phyloP scores from a whole-genome alignment of 2,797 vertebrate species.

The Poeciliopsis paucimaculata region DNA sequence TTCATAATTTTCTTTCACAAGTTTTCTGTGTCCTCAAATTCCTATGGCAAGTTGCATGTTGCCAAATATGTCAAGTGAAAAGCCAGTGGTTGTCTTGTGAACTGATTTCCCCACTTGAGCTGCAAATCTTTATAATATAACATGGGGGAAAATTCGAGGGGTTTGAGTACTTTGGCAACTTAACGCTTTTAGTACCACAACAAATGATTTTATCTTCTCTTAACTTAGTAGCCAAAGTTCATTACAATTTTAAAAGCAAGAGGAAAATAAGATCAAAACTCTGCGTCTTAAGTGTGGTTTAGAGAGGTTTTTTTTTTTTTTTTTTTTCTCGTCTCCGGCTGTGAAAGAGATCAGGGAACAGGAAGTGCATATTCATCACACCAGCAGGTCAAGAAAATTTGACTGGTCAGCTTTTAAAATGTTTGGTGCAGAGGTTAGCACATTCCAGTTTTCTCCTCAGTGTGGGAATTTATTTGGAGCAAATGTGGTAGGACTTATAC shows the following conservation, averaged over 20 bases:
- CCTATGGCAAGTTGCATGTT: background rate
- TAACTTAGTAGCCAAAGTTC: conserved; percentile 55
- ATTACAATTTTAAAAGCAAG: conserved; percentile 47
- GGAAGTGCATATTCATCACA: conserved; percentile 79
- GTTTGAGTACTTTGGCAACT: conserved; percentile 16
- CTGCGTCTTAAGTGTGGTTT: conserved; percentile 59
- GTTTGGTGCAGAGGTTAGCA: conserved; percentile 72
- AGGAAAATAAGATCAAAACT: conserved; percentile 45
- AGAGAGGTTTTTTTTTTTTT: conserved; percentile 52
- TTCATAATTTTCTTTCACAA: background rate
- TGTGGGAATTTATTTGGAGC: conserved; percentile 74
- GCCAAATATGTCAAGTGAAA: background rate
- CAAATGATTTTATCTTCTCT: conserved; percentile 36
- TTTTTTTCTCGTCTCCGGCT: conserved; percentile 65
- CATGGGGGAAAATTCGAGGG: background rate
- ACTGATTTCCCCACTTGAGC: background rate
- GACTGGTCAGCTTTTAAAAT: conserved; percentile 79
- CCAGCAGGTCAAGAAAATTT: conserved; percentile 76
- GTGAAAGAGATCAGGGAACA: conserved; percentile 68
- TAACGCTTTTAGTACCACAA: conserved; percentile 5
- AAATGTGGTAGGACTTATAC: conserved; percentile 62
- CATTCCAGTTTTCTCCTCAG: conserved; percentile 77
- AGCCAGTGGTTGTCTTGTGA: background rate
- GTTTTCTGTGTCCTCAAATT: background rate
- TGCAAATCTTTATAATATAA: background rate